These are phyloP conservation scores for Anser brachyrhynchus DNA, from an alignment of 2,113 vertebrate genomes.

Conservation along the genomic window DNA sequence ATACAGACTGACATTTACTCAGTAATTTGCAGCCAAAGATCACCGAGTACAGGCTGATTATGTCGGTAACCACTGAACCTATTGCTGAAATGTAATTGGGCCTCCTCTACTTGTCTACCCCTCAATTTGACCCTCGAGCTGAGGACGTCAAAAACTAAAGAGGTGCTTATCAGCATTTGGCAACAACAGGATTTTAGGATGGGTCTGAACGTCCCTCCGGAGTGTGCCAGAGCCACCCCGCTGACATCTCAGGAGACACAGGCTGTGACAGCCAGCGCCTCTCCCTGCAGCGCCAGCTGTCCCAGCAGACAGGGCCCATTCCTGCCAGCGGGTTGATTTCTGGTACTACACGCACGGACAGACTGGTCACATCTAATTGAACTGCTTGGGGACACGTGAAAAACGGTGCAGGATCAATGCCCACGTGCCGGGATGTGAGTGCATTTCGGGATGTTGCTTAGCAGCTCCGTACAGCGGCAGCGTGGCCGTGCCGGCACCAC, in stretches of 20 bases:
- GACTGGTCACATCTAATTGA: background rate
- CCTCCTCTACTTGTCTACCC: background rate
- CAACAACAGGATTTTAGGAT: background rate
- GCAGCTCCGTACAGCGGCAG: background rate
- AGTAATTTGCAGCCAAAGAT: background rate
- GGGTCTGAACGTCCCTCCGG: background rate
- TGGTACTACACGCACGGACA: background rate
- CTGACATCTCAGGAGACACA: rapidly evolving
- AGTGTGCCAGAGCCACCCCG: background rate
- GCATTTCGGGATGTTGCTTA: background rate
- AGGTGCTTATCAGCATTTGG: background rate
- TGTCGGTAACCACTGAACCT: background rate
- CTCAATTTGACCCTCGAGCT: background rate
- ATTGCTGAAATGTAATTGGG: background rate
- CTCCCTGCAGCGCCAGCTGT: background rate
- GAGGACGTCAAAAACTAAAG: background rate
- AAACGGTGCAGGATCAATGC: background rate
- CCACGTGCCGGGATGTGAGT: rapidly evolving
- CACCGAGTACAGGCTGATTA: background rate
- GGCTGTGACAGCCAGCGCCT: background rate
- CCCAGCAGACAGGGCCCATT: rapidly evolving
- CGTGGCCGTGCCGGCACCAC: background rate
- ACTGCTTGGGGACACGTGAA: background rate
- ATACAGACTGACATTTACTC: background rate
- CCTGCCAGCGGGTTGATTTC: rapidly evolving